phyloP scores from a whole-genome alignment of 2,797 vertebrate species.

The Dromococcyx pavoninus region DNA sequence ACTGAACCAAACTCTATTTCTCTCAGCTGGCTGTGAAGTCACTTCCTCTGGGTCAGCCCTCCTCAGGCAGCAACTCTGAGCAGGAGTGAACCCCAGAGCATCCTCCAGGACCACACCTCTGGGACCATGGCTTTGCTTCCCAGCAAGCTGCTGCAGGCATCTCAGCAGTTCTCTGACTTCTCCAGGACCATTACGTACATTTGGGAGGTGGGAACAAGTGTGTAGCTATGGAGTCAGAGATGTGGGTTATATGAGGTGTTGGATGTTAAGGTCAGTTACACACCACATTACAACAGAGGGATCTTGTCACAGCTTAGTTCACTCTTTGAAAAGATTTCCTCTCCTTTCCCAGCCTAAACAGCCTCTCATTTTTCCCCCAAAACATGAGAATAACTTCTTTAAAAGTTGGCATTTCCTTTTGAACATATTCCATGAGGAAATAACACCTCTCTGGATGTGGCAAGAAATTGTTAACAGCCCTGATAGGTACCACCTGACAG shows the following conservation, averaged over 20 bases:
- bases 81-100: neutral
- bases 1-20: neutral
- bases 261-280: neutral
- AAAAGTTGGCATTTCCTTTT: neutral
- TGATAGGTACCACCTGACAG: fast-evolving
- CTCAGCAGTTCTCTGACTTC: neutral
- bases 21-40: neutral
- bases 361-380: neutral
- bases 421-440: neutral
- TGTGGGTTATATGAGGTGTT: neutral
- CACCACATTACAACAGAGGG: neutral
- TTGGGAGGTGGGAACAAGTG: neutral
- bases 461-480: neutral
- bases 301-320: neutral
- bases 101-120: fast-evolving
- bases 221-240: neutral
- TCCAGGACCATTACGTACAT: neutral
- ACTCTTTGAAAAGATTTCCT: neutral
- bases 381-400: neutral
- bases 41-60: neutral
- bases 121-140: neutral
- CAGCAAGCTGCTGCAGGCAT: fast-evolving
- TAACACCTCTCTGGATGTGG: neutral
- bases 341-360: neutral
- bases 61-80: neutral